These are phyloP conservation scores for Escarpia spicata DNA, from an alignment of 2,888 invertebrate species.

Conservation along the genomic window DNA sequence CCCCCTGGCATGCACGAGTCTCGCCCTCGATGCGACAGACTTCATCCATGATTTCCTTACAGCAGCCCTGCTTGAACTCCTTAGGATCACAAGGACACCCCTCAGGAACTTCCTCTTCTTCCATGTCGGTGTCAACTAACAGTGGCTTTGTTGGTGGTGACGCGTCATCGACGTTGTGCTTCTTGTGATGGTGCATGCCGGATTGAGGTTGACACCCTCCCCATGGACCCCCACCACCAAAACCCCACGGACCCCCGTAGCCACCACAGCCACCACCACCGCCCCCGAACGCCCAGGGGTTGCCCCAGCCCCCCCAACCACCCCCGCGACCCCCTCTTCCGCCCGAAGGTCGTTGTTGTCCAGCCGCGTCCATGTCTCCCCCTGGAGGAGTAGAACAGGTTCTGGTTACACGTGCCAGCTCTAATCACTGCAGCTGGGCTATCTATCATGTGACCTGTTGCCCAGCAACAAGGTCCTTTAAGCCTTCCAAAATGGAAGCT, in stretches of 20 bases:
- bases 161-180: background rate
- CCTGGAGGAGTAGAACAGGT: background rate
- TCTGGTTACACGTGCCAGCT: background rate
- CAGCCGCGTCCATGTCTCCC: background rate
- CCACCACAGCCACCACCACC: background rate
- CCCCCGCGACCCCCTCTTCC: background rate
- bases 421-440: background rate
- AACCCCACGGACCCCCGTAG: background rate
- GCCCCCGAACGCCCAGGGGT: background rate
- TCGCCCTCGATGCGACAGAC: background rate
- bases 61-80: background rate
- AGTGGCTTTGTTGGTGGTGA: background rate
- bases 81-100: background rate
- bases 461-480: no score
- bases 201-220: background rate
- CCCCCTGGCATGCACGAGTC: background rate
- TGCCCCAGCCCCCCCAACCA: conserved; percentile 41
- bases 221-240: background rate
- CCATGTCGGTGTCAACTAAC: background rate
- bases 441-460: background rate
- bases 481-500: no score
- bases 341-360: background rate
- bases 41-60: background rate
- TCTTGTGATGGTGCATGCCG: background rate
- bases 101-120: background rate